Percentiles rank a stretch among this genome's conserved stretches.
phyloP scores from a whole-genome alignment of 2,113 vertebrate species.

The Paramisgurnus dabryanus region DNA sequence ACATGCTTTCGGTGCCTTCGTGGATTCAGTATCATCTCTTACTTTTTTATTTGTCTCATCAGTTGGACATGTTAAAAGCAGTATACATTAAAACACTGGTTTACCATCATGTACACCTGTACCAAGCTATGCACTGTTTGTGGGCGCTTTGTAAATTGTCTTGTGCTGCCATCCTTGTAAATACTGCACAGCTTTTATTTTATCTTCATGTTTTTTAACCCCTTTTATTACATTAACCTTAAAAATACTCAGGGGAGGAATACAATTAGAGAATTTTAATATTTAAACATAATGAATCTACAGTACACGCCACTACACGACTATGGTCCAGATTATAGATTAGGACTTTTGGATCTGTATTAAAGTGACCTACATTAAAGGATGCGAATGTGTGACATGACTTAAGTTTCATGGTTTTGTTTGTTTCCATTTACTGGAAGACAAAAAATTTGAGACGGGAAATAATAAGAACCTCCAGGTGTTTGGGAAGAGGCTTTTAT shows the following conservation, averaged over 20 bases:
- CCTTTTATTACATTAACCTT: constrained; percentile 21
- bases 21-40: constrained; percentile 27
- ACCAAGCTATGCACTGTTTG: constrained; percentile 38
- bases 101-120: constrained; percentile 12
- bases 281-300: neutral
- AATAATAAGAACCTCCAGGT: constrained; percentile 7
- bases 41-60: neutral
- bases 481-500: neutral
- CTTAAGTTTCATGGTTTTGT: constrained; percentile 24
- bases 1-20: constrained; percentile 48
- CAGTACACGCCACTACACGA: neutral
- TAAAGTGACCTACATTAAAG: constrained; percentile 20
- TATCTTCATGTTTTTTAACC: constrained; percentile 11
- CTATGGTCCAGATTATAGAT: neutral
- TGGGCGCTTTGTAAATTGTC: constrained; percentile 10
- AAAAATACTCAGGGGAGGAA: constrained; percentile 52
- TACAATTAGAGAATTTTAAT: constrained; percentile 1
- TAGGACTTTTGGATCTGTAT: constrained; percentile 9
- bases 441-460: neutral
- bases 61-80: neutral
- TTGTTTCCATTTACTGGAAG: constrained; percentile 7
- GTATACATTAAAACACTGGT: neutral
- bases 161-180: constrained; percentile 35
- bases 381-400: constrained; percentile 11
- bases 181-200: constrained; percentile 25